Percentiles rank a stretch among this genome's conserved stretches.
phyloP scores from a whole-genome alignment of 2,888 invertebrate genomes.

The Aphodius sticticus region DNA sequence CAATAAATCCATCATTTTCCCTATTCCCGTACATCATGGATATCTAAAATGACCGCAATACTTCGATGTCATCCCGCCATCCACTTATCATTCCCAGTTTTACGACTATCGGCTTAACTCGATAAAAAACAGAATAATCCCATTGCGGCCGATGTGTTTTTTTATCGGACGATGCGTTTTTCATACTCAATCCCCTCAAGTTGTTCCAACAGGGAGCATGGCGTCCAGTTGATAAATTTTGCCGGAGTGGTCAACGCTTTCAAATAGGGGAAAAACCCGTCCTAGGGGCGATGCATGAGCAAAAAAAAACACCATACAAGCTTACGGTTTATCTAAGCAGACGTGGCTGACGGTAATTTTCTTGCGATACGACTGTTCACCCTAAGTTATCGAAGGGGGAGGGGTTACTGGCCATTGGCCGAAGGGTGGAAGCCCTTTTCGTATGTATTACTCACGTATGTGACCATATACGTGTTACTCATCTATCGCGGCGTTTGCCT shows the following conservation, averaged over 20 bases:
- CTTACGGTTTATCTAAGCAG: neutral
- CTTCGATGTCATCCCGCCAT: neutral
- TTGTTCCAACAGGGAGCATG: neutral
- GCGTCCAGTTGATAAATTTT: neutral
- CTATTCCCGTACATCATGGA: neutral
- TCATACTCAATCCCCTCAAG: neutral
- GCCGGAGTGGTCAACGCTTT: neutral
- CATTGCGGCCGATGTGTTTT: neutral
- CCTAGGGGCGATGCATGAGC: neutral
- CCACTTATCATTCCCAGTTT: neutral
- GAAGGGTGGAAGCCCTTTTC: neutral
- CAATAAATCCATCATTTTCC: neutral
- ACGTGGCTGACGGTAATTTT: neutral
- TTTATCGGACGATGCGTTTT: constrained; percentile 4
- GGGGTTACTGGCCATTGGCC: neutral
- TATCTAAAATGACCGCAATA: neutral
- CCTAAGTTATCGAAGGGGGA: neutral
- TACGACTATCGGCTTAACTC: neutral
- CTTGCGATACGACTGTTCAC: neutral
- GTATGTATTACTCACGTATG: neutral
- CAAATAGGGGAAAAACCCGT: neutral
- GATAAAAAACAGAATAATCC: neutral
- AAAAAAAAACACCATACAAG: constrained; percentile 1
- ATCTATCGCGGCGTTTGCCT: neutral
- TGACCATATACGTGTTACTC: neutral